Evolutionary conservation across 2,797 vertebrate species (phyloP).

Genomic region (Acropternis orthonyx): DNA sequence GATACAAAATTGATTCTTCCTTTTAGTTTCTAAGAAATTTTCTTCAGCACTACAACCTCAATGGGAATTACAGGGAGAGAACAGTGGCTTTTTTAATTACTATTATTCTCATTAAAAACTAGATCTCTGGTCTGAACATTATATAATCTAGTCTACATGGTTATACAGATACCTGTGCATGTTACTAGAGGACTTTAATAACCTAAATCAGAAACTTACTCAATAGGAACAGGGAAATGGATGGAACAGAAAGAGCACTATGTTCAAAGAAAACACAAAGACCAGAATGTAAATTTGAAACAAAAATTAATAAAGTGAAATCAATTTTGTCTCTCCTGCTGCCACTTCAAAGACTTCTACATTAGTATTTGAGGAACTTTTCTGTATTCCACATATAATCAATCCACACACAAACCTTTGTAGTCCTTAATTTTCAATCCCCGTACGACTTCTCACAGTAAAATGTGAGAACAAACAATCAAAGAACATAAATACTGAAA

Average conservation of each 20-base stretch:
- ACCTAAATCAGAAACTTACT: not conserved
- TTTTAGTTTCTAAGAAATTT: not conserved
- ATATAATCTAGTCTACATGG: not conserved
- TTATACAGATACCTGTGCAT: not conserved
- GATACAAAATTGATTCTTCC: not conserved
- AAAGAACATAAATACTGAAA: not conserved
- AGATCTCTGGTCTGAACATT: not conserved
- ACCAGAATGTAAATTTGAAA: not conserved
- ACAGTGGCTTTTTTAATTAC: not conserved
- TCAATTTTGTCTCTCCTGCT: not conserved
- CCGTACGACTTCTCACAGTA: not conserved
- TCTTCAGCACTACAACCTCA: not conserved
- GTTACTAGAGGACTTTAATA: not conserved
- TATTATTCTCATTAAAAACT: not conserved
- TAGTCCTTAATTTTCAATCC: not conserved
- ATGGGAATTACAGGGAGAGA: fast-evolving
- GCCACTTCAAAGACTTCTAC: not conserved
- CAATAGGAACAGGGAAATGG: not conserved
- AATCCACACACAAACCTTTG: not conserved
- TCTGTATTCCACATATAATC: not conserved
- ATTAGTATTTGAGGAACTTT: not conserved
- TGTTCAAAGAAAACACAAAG: not conserved
- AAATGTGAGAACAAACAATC: not conserved
- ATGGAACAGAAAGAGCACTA: not conserved
- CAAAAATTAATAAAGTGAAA: not conserved